A percentile compares a stretch with the other conserved stretches of the same genome.
phyloP scores from a whole-genome alignment of 2,888 invertebrate genomes.

The Cerastis rubricosa region DNA sequence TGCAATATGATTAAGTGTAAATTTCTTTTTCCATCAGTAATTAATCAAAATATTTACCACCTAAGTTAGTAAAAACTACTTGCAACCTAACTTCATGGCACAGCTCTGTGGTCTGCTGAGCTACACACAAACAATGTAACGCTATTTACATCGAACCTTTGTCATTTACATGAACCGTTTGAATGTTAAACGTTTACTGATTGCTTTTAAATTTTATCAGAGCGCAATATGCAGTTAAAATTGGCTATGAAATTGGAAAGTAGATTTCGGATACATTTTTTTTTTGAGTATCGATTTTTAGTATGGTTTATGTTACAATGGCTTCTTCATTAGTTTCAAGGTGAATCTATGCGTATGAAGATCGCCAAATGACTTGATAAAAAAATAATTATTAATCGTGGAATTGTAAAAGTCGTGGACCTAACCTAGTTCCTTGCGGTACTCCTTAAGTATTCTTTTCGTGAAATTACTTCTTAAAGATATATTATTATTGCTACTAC shows the following conservation, averaged over 20 bases:
- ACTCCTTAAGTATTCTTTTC: background rate
- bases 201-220: constrained; percentile 77
- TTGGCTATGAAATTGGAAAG: constrained; percentile 17
- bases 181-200: constrained; percentile 69
- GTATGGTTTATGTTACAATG: background rate
- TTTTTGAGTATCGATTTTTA: constrained; percentile 10
- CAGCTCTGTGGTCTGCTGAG: constrained; percentile 64
- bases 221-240: constrained; percentile 56
- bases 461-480: background rate
- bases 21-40: background rate
- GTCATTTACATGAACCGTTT: constrained; percentile 77
- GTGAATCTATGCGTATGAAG: background rate
- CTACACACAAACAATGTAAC: constrained; percentile 79
- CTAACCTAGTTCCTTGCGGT: constrained; percentile 4
- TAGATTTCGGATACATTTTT: background rate
- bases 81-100: constrained; percentile 34
- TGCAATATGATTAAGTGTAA: background rate
- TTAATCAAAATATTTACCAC: background rate
- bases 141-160: constrained; percentile 83
- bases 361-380: background rate
- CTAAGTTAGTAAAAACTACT: constrained; percentile 8
- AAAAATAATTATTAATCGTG: background rate
- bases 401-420: background rate
- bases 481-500: background rate
- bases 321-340: background rate